Percentiles rank a stretch among this genome's conserved stretches.
Conservation (phyloP, 2,888 invertebrate genomes). For the Operophtera brumata region DNA sequence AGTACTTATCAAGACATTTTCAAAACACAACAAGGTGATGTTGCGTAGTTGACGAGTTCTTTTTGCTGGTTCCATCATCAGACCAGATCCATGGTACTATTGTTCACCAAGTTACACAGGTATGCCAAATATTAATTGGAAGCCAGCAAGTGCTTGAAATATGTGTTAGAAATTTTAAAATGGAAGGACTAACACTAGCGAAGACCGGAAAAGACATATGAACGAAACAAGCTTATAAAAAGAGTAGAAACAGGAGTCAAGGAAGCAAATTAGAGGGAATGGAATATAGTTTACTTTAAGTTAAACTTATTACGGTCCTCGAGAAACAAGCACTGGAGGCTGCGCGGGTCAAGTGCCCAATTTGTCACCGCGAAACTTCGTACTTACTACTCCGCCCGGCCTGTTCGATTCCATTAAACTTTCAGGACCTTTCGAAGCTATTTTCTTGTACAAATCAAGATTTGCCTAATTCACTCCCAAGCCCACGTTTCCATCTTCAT, state of each 20-base stretch:
- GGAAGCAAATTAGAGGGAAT: conserved; percentile 76
- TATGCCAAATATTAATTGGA: too few species aligned
- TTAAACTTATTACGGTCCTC: conserved; percentile 80
- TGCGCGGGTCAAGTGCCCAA: conserved; percentile 79
- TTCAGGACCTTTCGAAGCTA: conserved; percentile 79
- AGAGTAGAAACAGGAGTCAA: conserved; percentile 52
- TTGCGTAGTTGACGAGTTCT: too few species aligned
- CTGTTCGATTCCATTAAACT: conserved; percentile 81
- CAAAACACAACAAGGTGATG: too few species aligned
- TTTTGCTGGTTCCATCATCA: too few species aligned
- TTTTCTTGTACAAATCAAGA: conserved; percentile 76
- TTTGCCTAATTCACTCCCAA: conserved; percentile 73
- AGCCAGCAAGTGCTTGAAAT: too few species aligned
- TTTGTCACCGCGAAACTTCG: conserved; percentile 80
- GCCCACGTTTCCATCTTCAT: conserved; percentile 2
- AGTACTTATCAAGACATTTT: too few species aligned
- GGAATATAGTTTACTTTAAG: conserved; percentile 81
- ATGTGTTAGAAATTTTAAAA: too few species aligned
- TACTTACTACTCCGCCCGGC: conserved; percentile 68
- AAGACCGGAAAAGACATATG: too few species aligned
- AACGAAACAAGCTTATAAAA: too few species aligned
- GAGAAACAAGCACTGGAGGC: conserved; percentile 75
- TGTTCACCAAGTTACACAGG: too few species aligned
- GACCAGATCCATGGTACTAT: too few species aligned
- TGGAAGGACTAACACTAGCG: too few species aligned